These are phyloP conservation scores for Drosophila percnosoma DNA, from an alignment of 2,888 invertebrate species.

Conservation along the genomic window DNA sequence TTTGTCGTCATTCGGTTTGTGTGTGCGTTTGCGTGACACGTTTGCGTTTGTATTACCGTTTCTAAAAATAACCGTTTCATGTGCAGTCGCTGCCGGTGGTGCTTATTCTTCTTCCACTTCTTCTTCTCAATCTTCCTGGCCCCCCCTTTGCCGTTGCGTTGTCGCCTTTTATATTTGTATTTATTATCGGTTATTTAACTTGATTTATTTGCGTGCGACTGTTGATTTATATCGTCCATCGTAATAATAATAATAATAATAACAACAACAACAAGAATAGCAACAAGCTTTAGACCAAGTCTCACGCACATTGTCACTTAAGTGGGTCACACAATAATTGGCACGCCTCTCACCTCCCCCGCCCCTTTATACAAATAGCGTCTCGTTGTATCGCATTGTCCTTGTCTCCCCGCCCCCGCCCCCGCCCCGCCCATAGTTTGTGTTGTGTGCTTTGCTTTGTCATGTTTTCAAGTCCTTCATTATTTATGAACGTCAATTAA, in stretches of 20 bases:
- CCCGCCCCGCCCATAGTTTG: not conserved
- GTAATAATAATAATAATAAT: conserved; percentile 32
- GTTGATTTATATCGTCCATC: conserved; percentile 71
- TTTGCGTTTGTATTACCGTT: conserved; percentile 53
- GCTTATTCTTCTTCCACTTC: conserved; percentile 4
- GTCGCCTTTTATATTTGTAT: conserved; percentile 54
- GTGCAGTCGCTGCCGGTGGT: conserved; percentile 49
- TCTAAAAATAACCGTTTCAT: conserved; percentile 74
- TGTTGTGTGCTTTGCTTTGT: not conserved
- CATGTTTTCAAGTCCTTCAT: not conserved
- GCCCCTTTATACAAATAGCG: conserved; percentile 4
- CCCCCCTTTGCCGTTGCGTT: conserved; percentile 5
- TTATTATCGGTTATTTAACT: conserved; percentile 78
- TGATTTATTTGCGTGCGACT: conserved; percentile 79
- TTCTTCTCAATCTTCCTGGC: conserved; percentile 1
- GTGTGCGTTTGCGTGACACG: conserved; percentile 27
- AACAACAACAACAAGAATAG: conserved; percentile 21
- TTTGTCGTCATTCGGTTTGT: conserved; percentile 25
- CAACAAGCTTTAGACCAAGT: conserved; percentile 49
- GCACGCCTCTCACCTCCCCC: conserved; percentile 38
- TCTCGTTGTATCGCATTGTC: conserved; percentile 14
- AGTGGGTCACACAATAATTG: conserved; percentile 75
- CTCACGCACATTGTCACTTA: conserved; percentile 70
- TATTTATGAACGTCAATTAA: conserved; percentile 4
- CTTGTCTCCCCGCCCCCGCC: not conserved